A percentile compares a stretch with the other conserved stretches of the same genome.
These are phyloP conservation scores for Saccopteryx bilineata DNA, from an alignment of 2,113 vertebrate species.

Conservation along the genomic window DNA sequence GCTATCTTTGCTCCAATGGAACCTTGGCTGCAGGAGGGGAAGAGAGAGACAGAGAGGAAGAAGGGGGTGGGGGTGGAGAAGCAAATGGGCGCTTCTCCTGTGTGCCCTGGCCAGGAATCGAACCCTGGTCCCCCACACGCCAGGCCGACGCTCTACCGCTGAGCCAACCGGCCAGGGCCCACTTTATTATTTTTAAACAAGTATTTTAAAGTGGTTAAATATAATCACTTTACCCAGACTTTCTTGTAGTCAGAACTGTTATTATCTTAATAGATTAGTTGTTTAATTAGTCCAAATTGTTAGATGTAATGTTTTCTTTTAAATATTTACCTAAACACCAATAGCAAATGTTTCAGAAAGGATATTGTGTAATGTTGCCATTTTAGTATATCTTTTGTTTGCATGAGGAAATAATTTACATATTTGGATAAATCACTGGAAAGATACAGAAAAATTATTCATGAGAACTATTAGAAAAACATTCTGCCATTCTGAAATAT, in stretches of 20 bases:
- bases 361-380: background rate
- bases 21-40: too few species aligned
- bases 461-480: slow-evolving; percentile 30
- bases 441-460: background rate
- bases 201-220: background rate
- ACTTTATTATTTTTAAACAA: background rate
- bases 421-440: slow-evolving; percentile 7
- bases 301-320: slow-evolving; percentile 37
- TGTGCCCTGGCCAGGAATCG: too few species aligned
- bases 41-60: too few species aligned
- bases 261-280: slow-evolving; percentile 27
- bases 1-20: too few species aligned
- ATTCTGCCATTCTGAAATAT: slow-evolving; percentile 45
- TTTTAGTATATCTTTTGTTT: slow-evolving; percentile 32
- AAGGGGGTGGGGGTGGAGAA: too few species aligned
- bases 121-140: too few species aligned
- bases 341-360: slow-evolving; percentile 26
- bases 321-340: slow-evolving; percentile 3
- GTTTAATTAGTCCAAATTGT: slow-evolving; percentile 26
- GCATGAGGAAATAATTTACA: background rate
- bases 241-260: slow-evolving; percentile 18
- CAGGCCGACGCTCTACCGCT: too few species aligned
- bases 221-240: slow-evolving; percentile 1
- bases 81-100: too few species aligned
- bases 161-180: too few species aligned